Evolutionary conservation across 2,888 invertebrate genomes (phyloP).

Genomic region (Sicus ferrugineus): DNA sequence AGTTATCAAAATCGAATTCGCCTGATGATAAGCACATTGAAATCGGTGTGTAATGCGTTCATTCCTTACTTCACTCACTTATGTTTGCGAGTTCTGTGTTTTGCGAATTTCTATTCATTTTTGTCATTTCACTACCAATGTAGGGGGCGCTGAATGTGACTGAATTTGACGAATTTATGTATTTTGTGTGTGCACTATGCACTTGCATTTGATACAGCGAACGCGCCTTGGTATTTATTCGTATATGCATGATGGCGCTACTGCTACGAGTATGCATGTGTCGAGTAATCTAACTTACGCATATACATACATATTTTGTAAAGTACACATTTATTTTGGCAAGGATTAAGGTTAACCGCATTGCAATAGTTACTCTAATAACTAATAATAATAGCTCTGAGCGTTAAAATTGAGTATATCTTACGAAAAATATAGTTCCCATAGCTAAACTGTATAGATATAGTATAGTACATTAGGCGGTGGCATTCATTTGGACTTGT

Average conservation of each 20-base stretch:
- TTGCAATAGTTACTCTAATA: conserved; percentile 50
- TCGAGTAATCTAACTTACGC: not conserved
- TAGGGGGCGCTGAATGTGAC: too few species aligned
- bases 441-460: conserved; percentile 18
- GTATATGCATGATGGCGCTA: not conserved
- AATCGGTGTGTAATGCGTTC: too few species aligned
- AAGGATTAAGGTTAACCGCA: conserved; percentile 34
- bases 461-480: conserved; percentile 50
- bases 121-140: too few species aligned
- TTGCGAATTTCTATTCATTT: too few species aligned
- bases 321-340: conserved; percentile 6
- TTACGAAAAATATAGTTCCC: conserved; percentile 23
- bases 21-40: too few species aligned
- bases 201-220: too few species aligned
- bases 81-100: too few species aligned
- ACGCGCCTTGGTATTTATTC: not conserved
- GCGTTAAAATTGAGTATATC: conserved; percentile 6
- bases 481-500: conserved; percentile 61
- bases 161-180: not conserved
- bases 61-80: too few species aligned
- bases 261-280: too few species aligned
- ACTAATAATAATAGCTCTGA: conserved; percentile 46
- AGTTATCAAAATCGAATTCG: too few species aligned
- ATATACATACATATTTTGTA: conserved; percentile 14
- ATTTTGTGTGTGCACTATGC: not conserved